Evolutionary conservation across 53 echinoderm and acorn worm species (phyloP).

Genomic region (Zoroaster sp.): DNA sequence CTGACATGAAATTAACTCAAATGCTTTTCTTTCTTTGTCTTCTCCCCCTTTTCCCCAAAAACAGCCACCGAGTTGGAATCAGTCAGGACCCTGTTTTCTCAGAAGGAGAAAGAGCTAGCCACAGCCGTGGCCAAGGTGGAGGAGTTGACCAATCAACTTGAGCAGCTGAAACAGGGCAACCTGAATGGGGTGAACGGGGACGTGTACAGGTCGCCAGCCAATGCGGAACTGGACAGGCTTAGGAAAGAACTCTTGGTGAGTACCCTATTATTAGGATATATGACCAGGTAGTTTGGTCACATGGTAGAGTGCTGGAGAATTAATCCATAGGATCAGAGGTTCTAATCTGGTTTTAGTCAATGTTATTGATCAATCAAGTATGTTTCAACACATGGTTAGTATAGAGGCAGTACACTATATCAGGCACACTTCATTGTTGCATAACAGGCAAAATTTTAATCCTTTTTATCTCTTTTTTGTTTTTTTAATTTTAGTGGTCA

Average conservation of each 20-base stretch:
- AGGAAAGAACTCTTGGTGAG: conserved; percentile 91
- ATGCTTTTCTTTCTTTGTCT: conserved; percentile 12
- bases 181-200: conserved; percentile 63
- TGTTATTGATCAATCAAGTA: too few relatives aligned
- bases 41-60: not conserved
- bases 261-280: too few relatives aligned
- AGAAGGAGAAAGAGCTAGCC: conserved; percentile 95
- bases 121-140: conserved; percentile 94
- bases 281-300: too few relatives aligned
- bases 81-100: conserved; percentile 76
- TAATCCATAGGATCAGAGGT: too few relatives aligned
- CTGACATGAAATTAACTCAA: not conserved
- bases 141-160: conserved; percentile 83
- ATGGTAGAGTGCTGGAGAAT: too few relatives aligned
- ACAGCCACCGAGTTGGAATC: conserved; percentile 85
- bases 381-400: too few relatives aligned
- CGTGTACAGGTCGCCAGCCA: conserved; percentile 65
- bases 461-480: too few relatives aligned
- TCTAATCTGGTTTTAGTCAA: too few relatives aligned
- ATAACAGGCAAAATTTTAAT: too few relatives aligned
- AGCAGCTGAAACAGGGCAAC: conserved; percentile 76
- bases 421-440: too few relatives aligned
- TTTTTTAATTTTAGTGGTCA: too few relatives aligned
- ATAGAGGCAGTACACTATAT: too few relatives aligned
- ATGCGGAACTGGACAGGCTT: conserved; percentile 78